A percentile compares a stretch with the other conserved stretches of the same genome.
Evolutionary conservation across 37 sponge, comb jelly and placozoan species (phyloP).

Genomic region (Geodia barretti): DNA sequence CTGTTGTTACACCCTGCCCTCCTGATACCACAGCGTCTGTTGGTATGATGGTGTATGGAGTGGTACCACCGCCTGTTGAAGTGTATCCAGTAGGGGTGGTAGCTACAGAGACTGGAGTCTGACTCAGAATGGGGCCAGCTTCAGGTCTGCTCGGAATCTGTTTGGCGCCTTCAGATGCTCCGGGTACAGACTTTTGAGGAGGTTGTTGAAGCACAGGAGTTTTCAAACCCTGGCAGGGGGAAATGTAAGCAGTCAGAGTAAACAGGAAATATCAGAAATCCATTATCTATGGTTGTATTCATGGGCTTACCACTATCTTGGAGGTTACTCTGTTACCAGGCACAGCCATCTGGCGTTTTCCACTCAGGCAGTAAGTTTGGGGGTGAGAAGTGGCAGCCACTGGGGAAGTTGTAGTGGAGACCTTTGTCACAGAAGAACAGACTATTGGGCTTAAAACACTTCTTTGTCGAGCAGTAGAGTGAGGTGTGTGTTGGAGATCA

Average conservation of each 20-base stretch:
- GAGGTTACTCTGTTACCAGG: background rate
- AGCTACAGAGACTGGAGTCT: background rate
- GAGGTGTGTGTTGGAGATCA: background rate
- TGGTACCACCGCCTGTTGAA: background rate
- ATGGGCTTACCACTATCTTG: background rate
- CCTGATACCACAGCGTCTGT: background rate
- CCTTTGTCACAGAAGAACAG: background rate
- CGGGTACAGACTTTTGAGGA: too few species aligned
- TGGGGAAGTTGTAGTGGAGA: background rate
- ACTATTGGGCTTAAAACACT: background rate
- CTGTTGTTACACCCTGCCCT: background rate
- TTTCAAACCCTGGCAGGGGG: background rate
- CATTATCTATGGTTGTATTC: too few species aligned
- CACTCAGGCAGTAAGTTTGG: background rate
- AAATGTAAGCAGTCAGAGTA: background rate
- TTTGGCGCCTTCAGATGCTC: too few species aligned
- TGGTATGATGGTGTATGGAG: background rate
- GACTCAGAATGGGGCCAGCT: background rate
- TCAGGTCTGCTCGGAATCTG: background rate
- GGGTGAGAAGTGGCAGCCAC: background rate
- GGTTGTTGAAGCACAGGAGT: too few species aligned
- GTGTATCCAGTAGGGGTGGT: constrained; percentile 18
- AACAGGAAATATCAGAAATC: background rate
- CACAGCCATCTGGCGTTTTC: background rate
- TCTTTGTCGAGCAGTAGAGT: background rate